Percentiles rank a stretch among this genome's conserved stretches.
These are phyloP conservation scores for Proctacanthus coquilletti DNA, from an alignment of 1,140 invertebrate species.

Conservation along the genomic window DNA sequence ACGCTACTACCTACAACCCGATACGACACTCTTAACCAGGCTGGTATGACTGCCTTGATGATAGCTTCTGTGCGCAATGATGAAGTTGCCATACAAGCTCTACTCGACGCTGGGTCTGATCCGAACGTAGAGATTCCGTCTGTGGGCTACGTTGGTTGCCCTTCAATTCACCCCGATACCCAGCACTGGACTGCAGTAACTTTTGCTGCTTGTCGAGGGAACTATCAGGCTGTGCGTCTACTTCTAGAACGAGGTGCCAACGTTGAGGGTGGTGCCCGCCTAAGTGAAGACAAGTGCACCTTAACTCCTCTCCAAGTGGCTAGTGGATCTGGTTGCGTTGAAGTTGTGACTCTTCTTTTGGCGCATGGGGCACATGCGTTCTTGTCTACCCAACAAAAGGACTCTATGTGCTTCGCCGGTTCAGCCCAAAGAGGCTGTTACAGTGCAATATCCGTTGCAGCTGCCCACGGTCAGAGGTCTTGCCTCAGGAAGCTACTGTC, in stretches of 20 bases:
- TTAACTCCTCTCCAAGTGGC: constrained; percentile 75
- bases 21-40: constrained; percentile 58
- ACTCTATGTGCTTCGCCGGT: constrained; percentile 68
- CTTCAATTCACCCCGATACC: constrained; percentile 47
- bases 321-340: constrained; percentile 61
- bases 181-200: constrained; percentile 66
- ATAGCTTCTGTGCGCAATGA: constrained; percentile 63
- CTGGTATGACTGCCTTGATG: constrained; percentile 69
- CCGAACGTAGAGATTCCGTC: constrained; percentile 53
- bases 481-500: constrained; percentile 63
- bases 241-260: constrained; percentile 63
- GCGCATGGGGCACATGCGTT: constrained; percentile 76
- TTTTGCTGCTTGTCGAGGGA: constrained; percentile 46
- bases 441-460: constrained; percentile 73
- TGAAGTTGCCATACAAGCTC: constrained; percentile 49
- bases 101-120: constrained; percentile 64
- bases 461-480: constrained; percentile 63
- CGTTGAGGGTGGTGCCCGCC: constrained; percentile 67
- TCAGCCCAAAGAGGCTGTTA: constrained; percentile 70
- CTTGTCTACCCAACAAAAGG: constrained; percentile 65
- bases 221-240: constrained; percentile 37
- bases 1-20: constrained; percentile 57
- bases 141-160: constrained; percentile 19
- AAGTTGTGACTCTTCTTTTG: constrained; percentile 62
- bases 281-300: constrained; percentile 69